These are phyloP conservation scores for Achlya flavicornis DNA, from an alignment of 2,888 invertebrate species.

Conservation along the genomic window DNA sequence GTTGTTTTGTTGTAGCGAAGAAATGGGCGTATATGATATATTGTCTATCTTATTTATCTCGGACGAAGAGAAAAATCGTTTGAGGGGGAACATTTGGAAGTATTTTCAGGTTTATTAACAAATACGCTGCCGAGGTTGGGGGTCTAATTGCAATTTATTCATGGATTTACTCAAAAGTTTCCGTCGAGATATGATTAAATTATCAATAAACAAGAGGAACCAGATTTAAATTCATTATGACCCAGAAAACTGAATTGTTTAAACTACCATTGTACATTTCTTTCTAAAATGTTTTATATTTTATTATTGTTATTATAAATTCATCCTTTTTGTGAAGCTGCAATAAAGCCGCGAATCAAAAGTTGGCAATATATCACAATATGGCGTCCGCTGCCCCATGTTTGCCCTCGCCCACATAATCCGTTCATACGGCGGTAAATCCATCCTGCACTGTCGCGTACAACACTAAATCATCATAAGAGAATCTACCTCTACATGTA, in stretches of 20 bases:
- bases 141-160: constrained; percentile 54
- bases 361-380: constrained; percentile 79
- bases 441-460: constrained; percentile 78
- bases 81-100: constrained; percentile 60
- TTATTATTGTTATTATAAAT: constrained; percentile 51
- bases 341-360: constrained; percentile 82
- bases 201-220: background rate
- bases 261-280: background rate
- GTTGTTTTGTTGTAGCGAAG: constrained; percentile 78
- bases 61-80: constrained; percentile 69
- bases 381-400: constrained; percentile 80
- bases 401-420: constrained; percentile 84
- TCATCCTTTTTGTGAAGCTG: constrained; percentile 56
- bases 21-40: constrained; percentile 81
- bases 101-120: constrained; percentile 67
- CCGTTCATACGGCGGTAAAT: constrained; percentile 82
- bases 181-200: background rate
- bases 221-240: background rate
- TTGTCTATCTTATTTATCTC: constrained; percentile 79
- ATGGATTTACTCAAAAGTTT: background rate
- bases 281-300: constrained; percentile 25
- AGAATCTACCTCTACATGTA: constrained; percentile 66
- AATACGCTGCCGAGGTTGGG: constrained; percentile 45
- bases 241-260: background rate
- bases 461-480: constrained; percentile 82